These are phyloP conservation scores for Saccopteryx bilineata DNA, from an alignment of 2,113 vertebrate species.

Conservation along the genomic window DNA sequence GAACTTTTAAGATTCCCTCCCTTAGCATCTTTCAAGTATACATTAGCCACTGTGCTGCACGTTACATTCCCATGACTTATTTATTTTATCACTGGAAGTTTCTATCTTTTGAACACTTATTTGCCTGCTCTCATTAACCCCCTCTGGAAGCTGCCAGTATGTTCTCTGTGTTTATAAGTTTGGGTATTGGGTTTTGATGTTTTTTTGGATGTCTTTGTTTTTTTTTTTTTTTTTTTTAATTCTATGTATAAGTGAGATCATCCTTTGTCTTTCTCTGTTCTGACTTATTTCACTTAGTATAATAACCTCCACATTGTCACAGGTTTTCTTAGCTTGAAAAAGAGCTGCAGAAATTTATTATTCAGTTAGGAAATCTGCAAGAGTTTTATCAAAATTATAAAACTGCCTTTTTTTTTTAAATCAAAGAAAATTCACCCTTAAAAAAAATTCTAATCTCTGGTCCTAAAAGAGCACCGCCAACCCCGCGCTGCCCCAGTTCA, in stretches of 20 bases:
- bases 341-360: not conserved
- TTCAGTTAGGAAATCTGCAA: conserved; percentile 33
- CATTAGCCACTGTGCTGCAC: not conserved
- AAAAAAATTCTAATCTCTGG: not conserved
- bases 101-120: not conserved
- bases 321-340: conserved; percentile 46
- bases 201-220: not conserved
- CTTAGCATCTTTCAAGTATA: not conserved
- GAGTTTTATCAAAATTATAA: not conserved
- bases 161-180: not conserved
- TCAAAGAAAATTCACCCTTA: not conserved
- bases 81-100: not conserved
- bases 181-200: not conserved
- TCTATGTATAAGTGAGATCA: not conserved
- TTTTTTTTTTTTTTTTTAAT: not conserved
- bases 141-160: not conserved
- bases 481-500: not conserved
- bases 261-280: not conserved
- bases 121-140: not conserved
- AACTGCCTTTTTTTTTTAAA: not conserved
- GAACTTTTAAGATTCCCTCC: not conserved
- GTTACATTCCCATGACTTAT: not conserved
- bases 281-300: not conserved
- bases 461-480: not conserved
- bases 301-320: not conserved